phyloP scores from a whole-genome alignment of 2,888 invertebrate species.

The Calameuta filiformis region DNA sequence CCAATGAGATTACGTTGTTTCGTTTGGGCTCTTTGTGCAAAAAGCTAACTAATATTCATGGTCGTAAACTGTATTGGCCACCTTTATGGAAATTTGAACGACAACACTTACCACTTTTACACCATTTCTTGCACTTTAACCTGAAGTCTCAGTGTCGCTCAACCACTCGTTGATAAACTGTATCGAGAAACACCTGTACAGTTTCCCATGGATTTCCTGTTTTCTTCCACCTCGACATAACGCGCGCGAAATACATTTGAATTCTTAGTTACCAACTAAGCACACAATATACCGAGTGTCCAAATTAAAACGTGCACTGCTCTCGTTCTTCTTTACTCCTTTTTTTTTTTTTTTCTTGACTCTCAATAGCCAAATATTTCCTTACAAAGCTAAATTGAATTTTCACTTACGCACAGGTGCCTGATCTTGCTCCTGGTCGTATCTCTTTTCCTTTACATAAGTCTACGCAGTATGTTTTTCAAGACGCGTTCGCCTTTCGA shows the following conservation, averaged over 20 bases:
- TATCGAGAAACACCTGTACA: not conserved
- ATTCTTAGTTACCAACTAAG: not conserved
- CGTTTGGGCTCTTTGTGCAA: not conserved
- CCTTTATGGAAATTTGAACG: not conserved
- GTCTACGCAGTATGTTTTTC: not conserved
- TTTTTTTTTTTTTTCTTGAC: not conserved
- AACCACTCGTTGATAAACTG: conserved; percentile 17
- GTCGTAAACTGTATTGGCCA: not conserved
- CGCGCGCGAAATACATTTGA: not conserved
- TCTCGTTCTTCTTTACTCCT: not conserved
- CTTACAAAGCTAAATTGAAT: not conserved
- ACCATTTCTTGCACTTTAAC: conserved; percentile 50
- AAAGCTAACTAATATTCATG: not conserved
- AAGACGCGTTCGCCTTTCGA: not conserved
- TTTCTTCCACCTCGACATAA: not conserved
- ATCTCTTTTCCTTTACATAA: not conserved
- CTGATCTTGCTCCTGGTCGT: not conserved
- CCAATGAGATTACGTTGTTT: not conserved
- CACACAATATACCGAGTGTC: not conserved
- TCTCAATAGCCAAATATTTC: not conserved
- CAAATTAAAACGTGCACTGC: not conserved
- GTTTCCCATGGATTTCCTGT: not conserved
- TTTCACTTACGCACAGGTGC: not conserved
- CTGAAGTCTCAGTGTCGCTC: conserved; percentile 34
- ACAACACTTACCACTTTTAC: conserved; percentile 38